These are phyloP conservation scores for Trichacis sp. DNA, from an alignment of 2,888 invertebrate genomes.

Conservation along the genomic window DNA sequence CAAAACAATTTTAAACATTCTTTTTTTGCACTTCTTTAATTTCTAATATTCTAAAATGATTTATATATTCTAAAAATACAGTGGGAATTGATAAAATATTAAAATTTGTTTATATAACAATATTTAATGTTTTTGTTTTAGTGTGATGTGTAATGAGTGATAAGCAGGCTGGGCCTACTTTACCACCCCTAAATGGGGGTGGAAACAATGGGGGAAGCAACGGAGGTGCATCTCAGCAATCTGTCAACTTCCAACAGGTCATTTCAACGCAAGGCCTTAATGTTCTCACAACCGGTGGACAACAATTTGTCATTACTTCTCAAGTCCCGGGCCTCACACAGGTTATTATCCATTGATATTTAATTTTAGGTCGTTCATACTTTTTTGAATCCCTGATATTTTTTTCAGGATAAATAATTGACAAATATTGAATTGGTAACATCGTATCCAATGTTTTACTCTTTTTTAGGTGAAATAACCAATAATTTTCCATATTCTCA, in stretches of 20 bases:
- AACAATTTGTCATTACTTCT: slow-evolving; percentile 68
- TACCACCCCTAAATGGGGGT: slow-evolving; percentile 68
- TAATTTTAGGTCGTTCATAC: no score
- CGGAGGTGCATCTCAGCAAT: slow-evolving; percentile 59
- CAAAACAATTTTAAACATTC: no score
- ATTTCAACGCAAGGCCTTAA: slow-evolving; percentile 66
- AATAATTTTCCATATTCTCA: no score
- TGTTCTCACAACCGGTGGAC: slow-evolving; percentile 65
- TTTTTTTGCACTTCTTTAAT: no score
- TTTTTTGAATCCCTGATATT: no score
- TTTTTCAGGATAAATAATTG: no score
- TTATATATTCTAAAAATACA: no score
- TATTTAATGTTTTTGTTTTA: slow-evolving; percentile 33
- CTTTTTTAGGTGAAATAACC: no score
- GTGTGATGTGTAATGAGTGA: slow-evolving; percentile 68
- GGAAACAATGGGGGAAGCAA: slow-evolving; percentile 63
- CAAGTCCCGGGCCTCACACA: slow-evolving; percentile 71
- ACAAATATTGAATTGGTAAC: no score
- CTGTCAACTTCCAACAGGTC: slow-evolving; percentile 66
- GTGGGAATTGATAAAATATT: no score
- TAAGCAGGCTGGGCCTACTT: slow-evolving; percentile 65
- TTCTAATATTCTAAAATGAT: no score
- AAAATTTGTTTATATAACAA: neutral
- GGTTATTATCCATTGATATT: slow-evolving; percentile 61
- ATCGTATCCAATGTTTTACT: no score